Evolutionary conservation across 2,797 vertebrate species (phyloP).

Genomic region (Rhinophrynus dorsalis): DNA sequence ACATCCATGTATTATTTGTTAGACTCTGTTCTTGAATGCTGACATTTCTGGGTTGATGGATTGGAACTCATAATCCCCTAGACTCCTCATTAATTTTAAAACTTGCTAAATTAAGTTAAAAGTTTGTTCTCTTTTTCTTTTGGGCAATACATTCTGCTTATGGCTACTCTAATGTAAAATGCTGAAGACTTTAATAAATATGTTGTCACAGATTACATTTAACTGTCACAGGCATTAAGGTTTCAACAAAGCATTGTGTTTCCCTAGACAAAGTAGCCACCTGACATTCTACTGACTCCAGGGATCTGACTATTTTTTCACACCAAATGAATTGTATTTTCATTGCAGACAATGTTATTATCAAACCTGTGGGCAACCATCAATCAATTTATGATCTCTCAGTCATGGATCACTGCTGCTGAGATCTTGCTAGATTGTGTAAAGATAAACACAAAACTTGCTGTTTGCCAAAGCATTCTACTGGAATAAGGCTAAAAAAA

Average conservation of each 20-base stretch:
- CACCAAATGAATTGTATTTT: conserved; percentile 62
- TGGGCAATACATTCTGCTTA: conserved; percentile 54
- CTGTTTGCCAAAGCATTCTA: conserved; percentile 55
- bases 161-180: conserved; percentile 45
- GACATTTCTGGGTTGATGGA: conserved; percentile 82
- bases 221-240: conserved; percentile 49
- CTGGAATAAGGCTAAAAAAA: neutral
- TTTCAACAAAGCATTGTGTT: conserved; percentile 46
- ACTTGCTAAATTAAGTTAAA: conserved; percentile 70
- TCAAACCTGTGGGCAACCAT: conserved; percentile 55
- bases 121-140: conserved; percentile 53
- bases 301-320: conserved; percentile 60
- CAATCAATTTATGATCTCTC: conserved; percentile 58
- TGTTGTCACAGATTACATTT: conserved; percentile 55
- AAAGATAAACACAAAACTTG: conserved; percentile 48
- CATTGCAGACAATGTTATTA: conserved; percentile 61
- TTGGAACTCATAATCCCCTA: conserved; percentile 83
- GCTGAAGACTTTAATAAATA: conserved; percentile 55
- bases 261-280: conserved; percentile 36
- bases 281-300: conserved; percentile 53
- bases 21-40: conserved; percentile 70
- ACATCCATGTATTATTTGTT: conserved; percentile 59
- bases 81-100: conserved; percentile 88
- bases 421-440: conserved; percentile 44
- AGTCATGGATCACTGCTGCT: conserved; percentile 57